Evolutionary conservation across 2,797 vertebrate genomes (phyloP), one percentile per base, ranked within the genome.

Genomic region (Meda fulgida): DNA sequence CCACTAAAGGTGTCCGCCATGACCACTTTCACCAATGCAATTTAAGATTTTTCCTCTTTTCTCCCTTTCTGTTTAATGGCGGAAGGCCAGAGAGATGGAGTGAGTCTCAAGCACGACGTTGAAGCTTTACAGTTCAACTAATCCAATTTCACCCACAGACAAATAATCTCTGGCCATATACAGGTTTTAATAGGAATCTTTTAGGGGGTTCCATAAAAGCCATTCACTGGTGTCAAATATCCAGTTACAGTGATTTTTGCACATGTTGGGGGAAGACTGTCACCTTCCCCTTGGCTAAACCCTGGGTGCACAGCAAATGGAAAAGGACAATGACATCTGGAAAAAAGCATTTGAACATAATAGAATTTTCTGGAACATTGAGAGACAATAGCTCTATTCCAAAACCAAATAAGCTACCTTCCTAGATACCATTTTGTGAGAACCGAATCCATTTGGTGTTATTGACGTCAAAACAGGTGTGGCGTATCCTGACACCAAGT

Each of bases 101-200:
- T 23, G 26, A 66, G 63, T 48, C 55, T 85, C 76, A 85, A 80
- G 79, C 67, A 69, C 63, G 34, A 86, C 53, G 63, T 70, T 88
- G 87, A 80, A 81, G 75, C 92, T 94, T 93, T 92, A 92, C 91
- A 93, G 87, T 60, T 86, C 88, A 89, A 89, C 89, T 93, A 93
- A 94, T 94, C 93, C 92, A 93, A 94, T 95, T 94, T 92, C 92
- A 90, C 91, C 90, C 90, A 88, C 82, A 92, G 90, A 94, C 90
- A 93, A 93, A 94, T 93, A 92, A 93, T 93, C 90, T 90, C 91
- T 88, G 90, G 91, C 90, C 88, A 85, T 91, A 92, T 91, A 92
- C 88, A 92, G 88, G 88, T 91, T 90, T 91, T 90, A 89, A 91
- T 88, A 87, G 69, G 60, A 77, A 46, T 86, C 71, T 86, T 94